phyloP scores from a whole-genome alignment of 2,888 invertebrate genomes.

The Eudemis profundana region DNA sequence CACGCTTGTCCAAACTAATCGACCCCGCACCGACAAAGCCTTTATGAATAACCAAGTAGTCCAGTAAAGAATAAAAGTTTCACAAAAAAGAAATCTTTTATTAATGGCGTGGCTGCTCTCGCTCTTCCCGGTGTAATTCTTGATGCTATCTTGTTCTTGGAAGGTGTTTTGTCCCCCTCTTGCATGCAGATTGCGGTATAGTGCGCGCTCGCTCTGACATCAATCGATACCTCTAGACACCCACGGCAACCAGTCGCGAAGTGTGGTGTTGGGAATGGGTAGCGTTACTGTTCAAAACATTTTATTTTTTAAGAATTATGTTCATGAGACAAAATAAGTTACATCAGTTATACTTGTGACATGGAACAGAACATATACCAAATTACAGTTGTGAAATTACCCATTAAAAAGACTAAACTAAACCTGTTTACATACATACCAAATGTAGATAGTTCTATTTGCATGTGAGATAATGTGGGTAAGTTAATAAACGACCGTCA shows the following conservation, averaged over 20 bases:
- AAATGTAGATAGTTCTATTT: too few species aligned
- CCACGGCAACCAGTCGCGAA: constrained; percentile 70
- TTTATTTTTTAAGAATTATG: background rate
- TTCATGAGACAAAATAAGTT: background rate
- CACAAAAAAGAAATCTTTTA: constrained; percentile 62
- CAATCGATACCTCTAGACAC: constrained; percentile 78
- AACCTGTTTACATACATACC: too few species aligned
- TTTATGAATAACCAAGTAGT: constrained; percentile 81
- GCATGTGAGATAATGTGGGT: too few species aligned
- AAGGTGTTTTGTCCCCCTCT: constrained; percentile 61
- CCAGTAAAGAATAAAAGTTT: constrained; percentile 62
- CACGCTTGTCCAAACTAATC: constrained; percentile 66
- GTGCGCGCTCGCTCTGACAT: constrained; percentile 60
- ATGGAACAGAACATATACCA: too few species aligned
- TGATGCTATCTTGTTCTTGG: constrained; percentile 83
- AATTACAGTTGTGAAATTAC: too few species aligned
- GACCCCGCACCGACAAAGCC: constrained; percentile 81
- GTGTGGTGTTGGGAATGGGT: constrained; percentile 52
- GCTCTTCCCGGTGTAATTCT: constrained; percentile 69
- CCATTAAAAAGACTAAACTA: too few species aligned
- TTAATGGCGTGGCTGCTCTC: constrained; percentile 76
- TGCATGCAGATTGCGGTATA: constrained; percentile 42
- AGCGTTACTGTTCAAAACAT: constrained; percentile 48
- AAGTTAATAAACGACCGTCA: too few species aligned
- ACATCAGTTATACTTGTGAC: too few species aligned